These are phyloP conservation scores for Ceratina australensis DNA, from an alignment of 1,140 invertebrate species.

Conservation along the genomic window DNA sequence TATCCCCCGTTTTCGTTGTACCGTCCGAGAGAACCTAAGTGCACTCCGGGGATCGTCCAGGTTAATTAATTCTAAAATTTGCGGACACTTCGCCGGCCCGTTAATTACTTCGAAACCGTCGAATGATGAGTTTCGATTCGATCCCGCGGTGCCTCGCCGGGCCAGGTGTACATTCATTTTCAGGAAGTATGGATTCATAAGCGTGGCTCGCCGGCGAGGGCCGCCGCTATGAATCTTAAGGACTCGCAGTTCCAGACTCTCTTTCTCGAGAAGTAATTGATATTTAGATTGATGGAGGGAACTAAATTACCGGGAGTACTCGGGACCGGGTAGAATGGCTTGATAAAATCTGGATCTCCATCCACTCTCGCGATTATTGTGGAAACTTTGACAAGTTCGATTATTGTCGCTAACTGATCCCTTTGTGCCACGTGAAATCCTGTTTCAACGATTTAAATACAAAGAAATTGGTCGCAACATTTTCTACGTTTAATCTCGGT, in stretches of 20 bases:
- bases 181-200: background rate
- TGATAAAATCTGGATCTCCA: slow-evolving; percentile 1
- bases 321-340: background rate
- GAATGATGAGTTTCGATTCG: background rate
- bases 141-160: background rate
- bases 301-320: slow-evolving; percentile 15
- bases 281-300: slow-evolving; percentile 18
- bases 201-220: background rate
- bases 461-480: no score
- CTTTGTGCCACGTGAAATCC: no score
- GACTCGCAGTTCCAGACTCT: background rate
- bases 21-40: background rate
- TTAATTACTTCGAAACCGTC: slow-evolving; percentile 13
- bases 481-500: no score
- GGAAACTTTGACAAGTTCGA: slow-evolving; percentile 3
- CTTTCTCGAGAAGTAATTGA: slow-evolving; percentile 12
- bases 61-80: slow-evolving; percentile 35
- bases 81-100: slow-evolving; percentile 6
- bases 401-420: background rate
- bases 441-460: background rate
- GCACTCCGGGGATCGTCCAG: background rate
- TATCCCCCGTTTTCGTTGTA: background rate
- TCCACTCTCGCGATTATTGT: background rate
- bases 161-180: background rate
- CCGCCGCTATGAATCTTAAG: background rate